Conservation (phyloP, 2,797 vertebrate species). For the Clarias pachynema region DNA sequence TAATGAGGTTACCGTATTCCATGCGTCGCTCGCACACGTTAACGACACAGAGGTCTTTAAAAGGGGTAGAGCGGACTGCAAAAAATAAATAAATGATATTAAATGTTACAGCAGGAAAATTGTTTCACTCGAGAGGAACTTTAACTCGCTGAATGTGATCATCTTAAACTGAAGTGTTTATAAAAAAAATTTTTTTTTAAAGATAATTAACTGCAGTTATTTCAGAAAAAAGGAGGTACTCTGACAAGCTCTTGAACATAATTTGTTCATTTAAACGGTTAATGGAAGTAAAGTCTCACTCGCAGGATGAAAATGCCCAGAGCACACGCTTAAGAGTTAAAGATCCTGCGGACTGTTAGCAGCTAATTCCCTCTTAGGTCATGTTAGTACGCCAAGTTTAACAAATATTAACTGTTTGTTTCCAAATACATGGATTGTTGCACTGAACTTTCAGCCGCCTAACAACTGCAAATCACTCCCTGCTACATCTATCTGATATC, state of each 20-base stretch:
- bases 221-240: not conserved
- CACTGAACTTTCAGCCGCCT: too few species aligned
- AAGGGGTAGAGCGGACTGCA: not conserved
- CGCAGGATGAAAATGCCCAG: not conserved
- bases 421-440: too few species aligned
- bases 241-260: not conserved
- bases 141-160: not conserved
- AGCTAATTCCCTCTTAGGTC: not conserved
- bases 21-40: conserved; percentile 1
- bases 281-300: not conserved
- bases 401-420: not conserved
- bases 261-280: not conserved
- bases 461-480: too few species aligned
- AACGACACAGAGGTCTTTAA: conserved; percentile 8
- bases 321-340: not conserved
- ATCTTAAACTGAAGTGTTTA: not conserved
- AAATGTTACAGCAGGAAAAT: too few species aligned
- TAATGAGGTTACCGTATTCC: conserved; percentile 45
- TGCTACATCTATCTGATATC: too few species aligned
- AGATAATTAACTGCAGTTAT: not conserved
- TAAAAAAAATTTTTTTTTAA: not conserved
- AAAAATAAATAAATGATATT: not conserved
- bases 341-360: not conserved
- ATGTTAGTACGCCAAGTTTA: not conserved
- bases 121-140: not conserved